Base-by-base conservation (phyloP, 1,140 invertebrate genomes). In the Drosophila ohnishii region DNA sequence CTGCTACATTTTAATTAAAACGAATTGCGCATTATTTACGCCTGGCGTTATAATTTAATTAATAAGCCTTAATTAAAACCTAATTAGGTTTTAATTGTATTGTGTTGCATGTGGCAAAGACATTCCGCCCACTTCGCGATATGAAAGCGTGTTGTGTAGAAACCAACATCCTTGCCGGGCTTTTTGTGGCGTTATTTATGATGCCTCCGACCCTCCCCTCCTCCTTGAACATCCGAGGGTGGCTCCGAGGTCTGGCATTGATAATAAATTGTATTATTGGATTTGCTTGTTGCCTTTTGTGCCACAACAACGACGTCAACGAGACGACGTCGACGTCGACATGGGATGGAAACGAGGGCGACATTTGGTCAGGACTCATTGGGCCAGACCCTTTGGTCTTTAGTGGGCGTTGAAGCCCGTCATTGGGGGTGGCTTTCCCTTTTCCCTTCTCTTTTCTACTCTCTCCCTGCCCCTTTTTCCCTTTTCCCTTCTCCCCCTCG, bases 181-280 rank as follows among this genome's bases (percentile, higher is more conserved):
- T 70, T 60, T 72, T 75, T 78, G 83, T 66, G 78, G 70, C 63
- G 60, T 83, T 82, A 86, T 82, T 86, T 86, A 86, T 87, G 75
- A 61, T 45, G 34, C 55, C 70, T 25, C 71, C 62, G 44, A 8
- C 30, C 40, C 19, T 3, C 48, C 42, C 44, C 53, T 30, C 47
- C 25, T 40, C 56, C 56, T 39, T 28, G 32, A 37, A 44, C 59
- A 50, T 64, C 32, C 32, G 47, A 37, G 77, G 81, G 66, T 80
- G 72, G 59, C 16, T 80, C 44, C 53, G 47, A 42, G 42, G 40
- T 55, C 57, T 82, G 84, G 48, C 80, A 79, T 88, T 88, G 79
- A 88, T 77, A 87, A 88, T 87, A 88, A 88, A 88, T 87, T 87
- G 61, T 80, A 77, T 87, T 87, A 87, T 86, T 87, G 83, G 79